Percentiles rank a stretch among this genome's conserved stretches.
These are phyloP conservation scores for Ditula angustiorana DNA, from an alignment of 2,888 invertebrate genomes.

Conservation along the genomic window DNA sequence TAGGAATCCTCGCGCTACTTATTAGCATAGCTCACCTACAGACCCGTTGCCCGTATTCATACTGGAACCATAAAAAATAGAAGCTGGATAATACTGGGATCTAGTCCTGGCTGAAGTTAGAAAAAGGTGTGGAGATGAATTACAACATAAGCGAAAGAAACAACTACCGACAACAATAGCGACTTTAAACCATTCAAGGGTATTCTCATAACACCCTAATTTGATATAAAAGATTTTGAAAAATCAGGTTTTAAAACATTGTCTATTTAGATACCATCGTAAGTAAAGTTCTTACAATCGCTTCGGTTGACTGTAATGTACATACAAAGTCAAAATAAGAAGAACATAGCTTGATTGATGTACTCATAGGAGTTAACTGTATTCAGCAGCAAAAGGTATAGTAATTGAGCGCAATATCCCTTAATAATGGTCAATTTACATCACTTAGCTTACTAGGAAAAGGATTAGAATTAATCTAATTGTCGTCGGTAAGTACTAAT, in stretches of 20 bases:
- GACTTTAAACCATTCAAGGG: no score
- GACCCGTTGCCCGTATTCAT: slow-evolving; percentile 85
- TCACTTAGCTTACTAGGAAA: slow-evolving; percentile 14
- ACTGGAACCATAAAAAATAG: slow-evolving; percentile 79
- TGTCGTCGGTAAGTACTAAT: neutral
- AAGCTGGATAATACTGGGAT: slow-evolving; percentile 77
- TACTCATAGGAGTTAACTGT: neutral
- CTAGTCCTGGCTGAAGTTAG: slow-evolving; percentile 60
- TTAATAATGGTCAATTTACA: slow-evolving; percentile 25
- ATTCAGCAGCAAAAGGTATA: neutral
- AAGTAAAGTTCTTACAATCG: no score
- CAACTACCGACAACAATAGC: neutral
- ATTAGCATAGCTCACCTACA: slow-evolving; percentile 77
- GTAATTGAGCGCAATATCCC: slow-evolving; percentile 1
- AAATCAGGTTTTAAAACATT: no score
- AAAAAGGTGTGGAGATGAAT: slow-evolving; percentile 58
- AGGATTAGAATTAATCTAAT: neutral
- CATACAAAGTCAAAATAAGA: no score
- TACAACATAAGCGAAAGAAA: neutral
- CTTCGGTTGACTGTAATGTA: no score
- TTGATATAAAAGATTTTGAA: no score
- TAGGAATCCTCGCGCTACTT: slow-evolving; percentile 76
- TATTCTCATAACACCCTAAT: no score
- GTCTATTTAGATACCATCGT: no score
- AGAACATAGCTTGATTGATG: neutral